Base-by-base conservation (phyloP, 2,888 invertebrate genomes). In the Zeuzera pyrina region DNA sequence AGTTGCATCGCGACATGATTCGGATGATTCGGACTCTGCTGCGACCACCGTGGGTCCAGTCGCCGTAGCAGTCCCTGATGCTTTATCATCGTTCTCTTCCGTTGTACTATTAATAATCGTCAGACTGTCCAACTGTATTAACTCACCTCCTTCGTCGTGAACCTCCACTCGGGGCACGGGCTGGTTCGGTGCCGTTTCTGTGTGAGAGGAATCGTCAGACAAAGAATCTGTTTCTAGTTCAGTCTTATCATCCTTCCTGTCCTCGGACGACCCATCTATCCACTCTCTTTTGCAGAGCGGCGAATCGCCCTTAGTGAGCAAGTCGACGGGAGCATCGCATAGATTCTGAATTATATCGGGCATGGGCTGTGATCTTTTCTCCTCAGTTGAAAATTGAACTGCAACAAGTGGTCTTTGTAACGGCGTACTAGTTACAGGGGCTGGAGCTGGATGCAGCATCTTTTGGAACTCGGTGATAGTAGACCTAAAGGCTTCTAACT, bases 391-490 rank as follows among this genome's bases (percentile, higher is more conserved):
- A 2, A 67, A 32, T 31, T 65, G 67, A 45, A 72, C 70, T 2
- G 67, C 59, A 13, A 70, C 55, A 2, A 62, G 28, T 0, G 70
- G 65, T 30, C 56, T 62, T 19, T 48, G 59, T 0, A 57, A 43
- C 8, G 45, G 49, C 1, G 49, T 30, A n/a, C n/a, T n/a, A n/a
- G n/a, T n/a, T n/a, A n/a, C 12, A 2, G 16, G 49, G 30, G 87
- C 87, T 0, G 89, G 85, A 0, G 93, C 91, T 0, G 93, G 93
- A 63, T 93, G 91, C 23, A 95, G 66, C 44, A 94, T 74, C 57
- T 94, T 95, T 54, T 95, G 95, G 56, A 94, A 92, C 58, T 95
- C 94, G 1, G 93, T 91, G 38, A 95, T 95, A 48, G 90, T 91
- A 19, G 91, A 92, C 43, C 93, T 89, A 57, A 95, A 91, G 38